Base-by-base conservation (phyloP, 2,888 invertebrate genomes). In the Spisula solida region DNA sequence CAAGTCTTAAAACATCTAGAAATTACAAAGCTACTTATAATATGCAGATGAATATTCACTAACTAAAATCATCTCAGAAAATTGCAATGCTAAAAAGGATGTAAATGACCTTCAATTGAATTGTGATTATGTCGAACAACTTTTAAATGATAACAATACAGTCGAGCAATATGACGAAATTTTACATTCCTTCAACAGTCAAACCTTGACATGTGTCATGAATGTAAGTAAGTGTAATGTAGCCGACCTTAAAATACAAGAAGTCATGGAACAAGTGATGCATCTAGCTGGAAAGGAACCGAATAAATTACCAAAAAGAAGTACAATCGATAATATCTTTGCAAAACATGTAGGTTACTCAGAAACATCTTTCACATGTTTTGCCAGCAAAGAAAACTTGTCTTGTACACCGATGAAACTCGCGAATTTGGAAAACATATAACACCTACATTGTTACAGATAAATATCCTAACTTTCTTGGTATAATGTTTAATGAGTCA, bases 171-270 rank as follows among this genome's bases (percentile, higher is more conserved):
- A n/a, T 81, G 48, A 81, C 20, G 47, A 81, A n/a, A n/a, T 12
- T 48, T n/a, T 10, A 16, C 34, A 81, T 81, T 34, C 81, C 5
- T 81, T 41, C 47, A n/a, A 16, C 20, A 81, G n/a, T 51, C 34
- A 81, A 55, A 55, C 55, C 1, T 55, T 81, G 81, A 25, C 6
- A 29, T 81, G 81, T 55, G 81, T 81, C 6, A 81, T 81, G 81
- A 55, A 81, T 20, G 16, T 81, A 25, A 81, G 81, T 25, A 81
- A 81, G n/a, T 81, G 81, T 55, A 81, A 81, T 81, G 81, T 81
- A 12, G 55, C 83, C 14, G 66, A 83, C 41, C 51, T 66, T 41
- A 83, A 83, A 31, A 47, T 83, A 41, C 83, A 60, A 60, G 66
- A 83, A 31, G 51, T 83, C 20, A 70, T 47, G 18, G 29, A 34